These are phyloP conservation scores for Lordiphosa stackelbergi DNA, from an alignment of 1,140 invertebrate species.

Conservation along the genomic window DNA sequence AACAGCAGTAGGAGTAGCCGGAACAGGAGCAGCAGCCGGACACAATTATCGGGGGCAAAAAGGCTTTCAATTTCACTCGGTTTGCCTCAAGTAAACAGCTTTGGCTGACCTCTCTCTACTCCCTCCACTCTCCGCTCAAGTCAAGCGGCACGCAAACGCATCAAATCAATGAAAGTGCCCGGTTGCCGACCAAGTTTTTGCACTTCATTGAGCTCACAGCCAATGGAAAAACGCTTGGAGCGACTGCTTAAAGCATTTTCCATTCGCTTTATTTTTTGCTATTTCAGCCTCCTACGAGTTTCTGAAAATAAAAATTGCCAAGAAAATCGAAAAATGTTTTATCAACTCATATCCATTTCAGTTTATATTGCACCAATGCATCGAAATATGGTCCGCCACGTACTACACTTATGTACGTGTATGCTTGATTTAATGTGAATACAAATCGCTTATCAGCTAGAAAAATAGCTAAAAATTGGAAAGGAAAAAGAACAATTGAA, in stretches of 20 bases:
- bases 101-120: conserved; percentile 15
- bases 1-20: conserved; percentile 2
- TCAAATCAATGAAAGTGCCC: conserved; percentile 72
- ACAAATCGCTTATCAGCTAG: conserved; percentile 56
- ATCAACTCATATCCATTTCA: not conserved
- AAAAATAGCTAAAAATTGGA: conserved; percentile 4
- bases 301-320: conserved; percentile 66
- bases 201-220: conserved; percentile 61
- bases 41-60: conserved; percentile 60
- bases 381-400: conserved; percentile 17
- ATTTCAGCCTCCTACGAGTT: conserved; percentile 34
- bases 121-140: conserved; percentile 36
- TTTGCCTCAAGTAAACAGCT: conserved; percentile 68
- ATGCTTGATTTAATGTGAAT: conserved; percentile 59
- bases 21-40: conserved; percentile 35
- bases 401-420: conserved; percentile 3
- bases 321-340: conserved; percentile 45
- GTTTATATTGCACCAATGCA: conserved; percentile 6
- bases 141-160: conserved; percentile 71
- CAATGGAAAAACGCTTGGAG: conserved; percentile 20
- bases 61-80: conserved; percentile 72
- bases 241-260: conserved; percentile 49
- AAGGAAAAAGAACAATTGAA: not conserved
- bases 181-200: conserved; percentile 50
- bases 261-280: conserved; percentile 54